Conservation (phyloP, 2,888 invertebrate genomes). For the Polia nebulosa region DNA sequence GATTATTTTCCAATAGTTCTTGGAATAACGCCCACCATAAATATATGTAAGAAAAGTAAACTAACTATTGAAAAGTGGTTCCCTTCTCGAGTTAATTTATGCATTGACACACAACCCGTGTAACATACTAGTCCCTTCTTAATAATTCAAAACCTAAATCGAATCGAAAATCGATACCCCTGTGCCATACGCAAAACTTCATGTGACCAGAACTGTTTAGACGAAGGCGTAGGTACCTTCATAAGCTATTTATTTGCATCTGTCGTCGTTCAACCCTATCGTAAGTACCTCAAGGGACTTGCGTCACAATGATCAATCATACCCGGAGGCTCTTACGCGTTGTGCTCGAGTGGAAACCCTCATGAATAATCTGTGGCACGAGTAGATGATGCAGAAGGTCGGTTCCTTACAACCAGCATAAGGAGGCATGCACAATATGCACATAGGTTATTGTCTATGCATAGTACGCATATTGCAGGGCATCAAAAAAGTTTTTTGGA, state of each 20-base stretch:
- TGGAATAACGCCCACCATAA: background rate
- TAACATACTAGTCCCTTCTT: background rate
- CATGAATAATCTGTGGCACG: conserved; percentile 72
- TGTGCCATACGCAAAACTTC: conserved; percentile 36
- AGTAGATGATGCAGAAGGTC: conserved; percentile 26
- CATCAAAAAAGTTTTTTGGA: too few relatives aligned
- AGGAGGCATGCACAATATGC: background rate
- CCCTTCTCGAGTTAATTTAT: conserved; percentile 35
- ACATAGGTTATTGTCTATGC: too few relatives aligned
- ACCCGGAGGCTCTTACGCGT: conserved; percentile 65
- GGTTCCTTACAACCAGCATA: background rate
- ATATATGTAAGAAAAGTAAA: background rate
- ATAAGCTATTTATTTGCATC: conserved; percentile 66
- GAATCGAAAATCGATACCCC: conserved; percentile 31
- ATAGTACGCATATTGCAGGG: too few relatives aligned
- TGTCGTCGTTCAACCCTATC: conserved; percentile 69
- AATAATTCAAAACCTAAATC: conserved; percentile 30
- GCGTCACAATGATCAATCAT: conserved; percentile 77
- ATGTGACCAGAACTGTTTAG: conserved; percentile 44
- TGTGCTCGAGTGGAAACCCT: conserved; percentile 66
- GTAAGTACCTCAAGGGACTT: conserved; percentile 67
- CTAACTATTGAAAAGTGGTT: too few relatives aligned
- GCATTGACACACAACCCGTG: conserved; percentile 14
- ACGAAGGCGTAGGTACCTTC: conserved; percentile 34
- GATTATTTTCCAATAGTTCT: background rate